Base-by-base conservation (phyloP, 2,797 vertebrate genomes). In the Antrozous pallidus region DNA sequence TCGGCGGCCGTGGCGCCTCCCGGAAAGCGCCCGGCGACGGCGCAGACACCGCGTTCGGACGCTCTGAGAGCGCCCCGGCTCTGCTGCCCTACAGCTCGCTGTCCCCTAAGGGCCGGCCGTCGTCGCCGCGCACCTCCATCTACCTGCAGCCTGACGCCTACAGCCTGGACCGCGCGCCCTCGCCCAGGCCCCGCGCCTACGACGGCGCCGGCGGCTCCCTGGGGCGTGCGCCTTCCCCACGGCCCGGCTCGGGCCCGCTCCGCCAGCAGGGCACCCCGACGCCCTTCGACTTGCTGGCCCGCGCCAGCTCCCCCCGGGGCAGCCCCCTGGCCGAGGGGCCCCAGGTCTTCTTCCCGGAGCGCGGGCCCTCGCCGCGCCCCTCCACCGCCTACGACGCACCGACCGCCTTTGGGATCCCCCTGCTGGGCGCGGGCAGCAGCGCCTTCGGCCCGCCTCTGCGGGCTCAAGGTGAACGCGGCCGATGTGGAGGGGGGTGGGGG, bases 231-330 rank as follows among this genome's bases (percentile, higher is more conserved):
- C 82, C 96, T 33, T 95, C 98, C 90, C 95, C 93, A 0, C 98
- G 97, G 49, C 98, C 56, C n/a, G 95, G 91, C 13, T 18, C 91
- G 5, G 75, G 75, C 82, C 63, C 96, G 3, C 88, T 96, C 26
- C 93, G 97, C 31, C 96, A 96, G n/a, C 85, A 91, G 2, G 69
- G 38, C 0, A 0, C 26, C 65, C 2, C 93, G 0, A n/a, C 97
- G 31, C 47, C 91, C 88, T n/a, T 97, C 1, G 91, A 95, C 93
- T 88, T 94, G 49, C 36, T 96, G 96, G 14, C 87, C 24, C 87
- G 97, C 88, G 78, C 95, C 5, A 70, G 98, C 95, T 91, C 98
- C 71, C 92, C 98, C 38, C 96, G 98, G 11, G 80, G 97, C 91
- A 77, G 97, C 96, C 3, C 98, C 96, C 22, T 97, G 95, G 92